Conservation (phyloP, 2,113 vertebrate genomes). For the Leptosomus discolor region DNA sequence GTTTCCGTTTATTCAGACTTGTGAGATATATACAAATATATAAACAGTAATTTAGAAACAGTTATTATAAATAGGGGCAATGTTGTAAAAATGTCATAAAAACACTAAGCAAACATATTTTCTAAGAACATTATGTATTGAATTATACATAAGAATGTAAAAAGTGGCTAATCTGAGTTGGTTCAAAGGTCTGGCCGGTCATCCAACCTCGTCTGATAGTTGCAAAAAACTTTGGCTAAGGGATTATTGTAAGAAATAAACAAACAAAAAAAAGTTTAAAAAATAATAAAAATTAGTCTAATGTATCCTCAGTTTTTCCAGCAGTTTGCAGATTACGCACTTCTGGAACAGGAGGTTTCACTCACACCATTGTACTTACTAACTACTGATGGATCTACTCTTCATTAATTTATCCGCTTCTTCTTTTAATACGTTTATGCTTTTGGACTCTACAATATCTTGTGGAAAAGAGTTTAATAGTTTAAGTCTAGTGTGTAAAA, state of each 20-base stretch:
- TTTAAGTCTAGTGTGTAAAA: not conserved
- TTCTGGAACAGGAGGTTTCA: not conserved
- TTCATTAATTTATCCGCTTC: not conserved
- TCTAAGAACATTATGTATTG: not conserved
- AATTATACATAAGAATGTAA: not conserved
- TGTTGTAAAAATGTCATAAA: not conserved
- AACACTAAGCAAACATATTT: not conserved
- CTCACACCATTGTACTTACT: not conserved
- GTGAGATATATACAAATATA: not conserved
- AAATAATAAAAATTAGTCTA: too few relatives aligned
- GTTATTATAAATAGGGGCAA: not conserved
- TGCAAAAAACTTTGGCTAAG: not conserved
- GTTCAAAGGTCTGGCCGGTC: not conserved
- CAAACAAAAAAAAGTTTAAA: too few relatives aligned
- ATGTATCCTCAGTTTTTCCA: not conserved
- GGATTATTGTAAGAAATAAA: not conserved
- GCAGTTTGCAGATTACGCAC: not conserved
- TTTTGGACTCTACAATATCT: rapidly evolving
- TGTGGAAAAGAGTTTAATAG: not conserved
- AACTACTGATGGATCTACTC: not conserved
- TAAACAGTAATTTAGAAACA: not conserved
- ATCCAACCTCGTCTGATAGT: rapidly evolving
- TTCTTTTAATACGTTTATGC: not conserved
- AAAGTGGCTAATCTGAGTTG: not conserved
- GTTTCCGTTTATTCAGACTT: not conserved